phyloP scores from a whole-genome alignment of 2,113 vertebrate genomes.

The Ammodytes marinus region DNA sequence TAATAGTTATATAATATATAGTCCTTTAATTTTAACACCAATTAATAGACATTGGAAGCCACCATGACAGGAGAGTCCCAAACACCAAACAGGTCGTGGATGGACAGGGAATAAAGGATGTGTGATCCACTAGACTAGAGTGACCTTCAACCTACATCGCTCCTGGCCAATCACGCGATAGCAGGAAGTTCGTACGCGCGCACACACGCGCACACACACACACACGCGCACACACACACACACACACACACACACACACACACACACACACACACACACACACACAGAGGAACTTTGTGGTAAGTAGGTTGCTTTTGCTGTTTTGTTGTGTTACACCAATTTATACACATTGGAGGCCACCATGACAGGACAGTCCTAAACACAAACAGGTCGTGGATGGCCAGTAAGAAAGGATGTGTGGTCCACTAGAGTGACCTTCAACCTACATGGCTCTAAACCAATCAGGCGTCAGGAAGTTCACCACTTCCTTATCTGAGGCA shows the following conservation, averaged over 20 bases:
- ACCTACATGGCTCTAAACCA: constrained; percentile 51
- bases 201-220: no score
- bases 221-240: no score
- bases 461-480: constrained; percentile 60
- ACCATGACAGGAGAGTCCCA: neutral
- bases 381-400: constrained; percentile 33
- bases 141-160: constrained; percentile 60
- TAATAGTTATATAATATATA: neutral
- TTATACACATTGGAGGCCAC: neutral
- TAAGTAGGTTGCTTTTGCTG: no score
- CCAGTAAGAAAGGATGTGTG: constrained; percentile 67
- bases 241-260: no score
- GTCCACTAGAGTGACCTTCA: constrained; percentile 51
- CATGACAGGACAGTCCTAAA: neutral
- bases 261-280: no score
- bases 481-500: constrained; percentile 66
- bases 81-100: constrained; percentile 44
- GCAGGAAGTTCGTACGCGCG: constrained; percentile 38
- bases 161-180: constrained; percentile 39
- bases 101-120: constrained; percentile 63
- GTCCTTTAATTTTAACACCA: constrained; percentile 3
- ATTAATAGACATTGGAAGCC: neutral
- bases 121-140: constrained; percentile 23
- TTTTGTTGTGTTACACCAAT: neutral
- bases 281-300: no score